Percentiles rank a stretch among this genome's conserved stretches.
Evolutionary conservation across 2,797 vertebrate genomes (phyloP).

Genomic region (Phrynocephalus vlangalii): DNA sequence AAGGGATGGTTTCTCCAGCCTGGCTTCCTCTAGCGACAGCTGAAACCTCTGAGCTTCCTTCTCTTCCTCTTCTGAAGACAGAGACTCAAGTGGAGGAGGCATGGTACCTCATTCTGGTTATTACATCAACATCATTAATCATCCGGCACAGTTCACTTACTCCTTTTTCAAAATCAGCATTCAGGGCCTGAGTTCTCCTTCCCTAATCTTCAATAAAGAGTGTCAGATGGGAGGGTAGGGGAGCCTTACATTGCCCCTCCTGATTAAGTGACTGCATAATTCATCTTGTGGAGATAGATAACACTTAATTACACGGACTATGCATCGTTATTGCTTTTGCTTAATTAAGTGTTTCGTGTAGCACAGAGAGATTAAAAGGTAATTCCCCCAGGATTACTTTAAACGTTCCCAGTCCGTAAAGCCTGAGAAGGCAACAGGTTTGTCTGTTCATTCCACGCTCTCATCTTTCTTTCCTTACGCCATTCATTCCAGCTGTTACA

Average conservation of each 20-base stretch:
- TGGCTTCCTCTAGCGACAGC: no score
- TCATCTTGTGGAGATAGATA: constrained; percentile 38
- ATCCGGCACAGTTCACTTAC: constrained; percentile 34
- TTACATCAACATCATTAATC: constrained; percentile 56
- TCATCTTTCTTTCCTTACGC: not conserved
- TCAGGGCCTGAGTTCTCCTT: constrained; percentile 50
- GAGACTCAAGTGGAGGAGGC: not conserved
- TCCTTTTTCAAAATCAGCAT: not conserved
- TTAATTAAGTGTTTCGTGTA: constrained; percentile 60
- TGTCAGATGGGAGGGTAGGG: not conserved
- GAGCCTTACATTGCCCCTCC: constrained; percentile 11
- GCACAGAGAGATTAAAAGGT: constrained; percentile 44
- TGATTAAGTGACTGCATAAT: constrained; percentile 23
- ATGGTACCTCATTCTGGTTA: not conserved
- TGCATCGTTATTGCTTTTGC: constrained; percentile 50
- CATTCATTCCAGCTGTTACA: not conserved
- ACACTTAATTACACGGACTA: constrained; percentile 63
- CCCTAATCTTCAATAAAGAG: constrained; percentile 38
- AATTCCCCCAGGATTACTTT: constrained; percentile 50
- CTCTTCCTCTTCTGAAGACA: no score
- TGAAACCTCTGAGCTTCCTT: no score
- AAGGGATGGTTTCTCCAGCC: no score
- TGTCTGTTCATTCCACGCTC: constrained; percentile 33
- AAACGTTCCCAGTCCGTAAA: constrained; percentile 8
- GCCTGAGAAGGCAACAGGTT: constrained; percentile 20